Evolutionary conservation across 2,113 vertebrate species (phyloP).

Genomic region (Malurus cyaneus): DNA sequence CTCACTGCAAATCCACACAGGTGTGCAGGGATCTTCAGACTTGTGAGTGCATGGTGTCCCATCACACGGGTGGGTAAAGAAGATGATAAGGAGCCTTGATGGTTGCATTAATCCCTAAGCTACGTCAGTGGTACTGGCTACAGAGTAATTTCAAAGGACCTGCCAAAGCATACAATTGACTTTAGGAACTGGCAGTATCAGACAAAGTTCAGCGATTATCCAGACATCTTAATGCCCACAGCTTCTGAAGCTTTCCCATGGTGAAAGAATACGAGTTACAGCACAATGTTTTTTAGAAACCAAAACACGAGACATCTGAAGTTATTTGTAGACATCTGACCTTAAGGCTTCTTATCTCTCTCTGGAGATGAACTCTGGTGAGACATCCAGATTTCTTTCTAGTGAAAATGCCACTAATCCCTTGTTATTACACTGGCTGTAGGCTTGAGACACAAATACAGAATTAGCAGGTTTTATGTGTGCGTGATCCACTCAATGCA

Average conservation of each 20-base stretch:
- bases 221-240: background rate
- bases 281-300: background rate
- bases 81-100: background rate
- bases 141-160: background rate
- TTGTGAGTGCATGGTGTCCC: too few relatives aligned
- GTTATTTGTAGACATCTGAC: background rate
- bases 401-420: background rate
- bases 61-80: background rate
- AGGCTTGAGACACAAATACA: background rate
- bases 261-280: background rate
- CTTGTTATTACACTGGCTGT: background rate
- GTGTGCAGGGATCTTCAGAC: background rate
- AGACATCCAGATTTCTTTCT: background rate
- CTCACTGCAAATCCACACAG: accelerated
- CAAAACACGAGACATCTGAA: background rate
- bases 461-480: background rate
- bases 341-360: background rate
- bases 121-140: background rate
- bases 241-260: background rate
- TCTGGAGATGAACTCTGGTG: background rate
- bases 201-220: background rate
- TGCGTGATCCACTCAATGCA: background rate
- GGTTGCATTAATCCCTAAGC: background rate
- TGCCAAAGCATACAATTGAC: background rate
- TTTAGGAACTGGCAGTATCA: background rate